A percentile compares a stretch with the other conserved stretches of the same genome.
These are phyloP conservation scores for Pissodes strobi DNA, from an alignment of 1,140 invertebrate genomes.

Conservation along the genomic window DNA sequence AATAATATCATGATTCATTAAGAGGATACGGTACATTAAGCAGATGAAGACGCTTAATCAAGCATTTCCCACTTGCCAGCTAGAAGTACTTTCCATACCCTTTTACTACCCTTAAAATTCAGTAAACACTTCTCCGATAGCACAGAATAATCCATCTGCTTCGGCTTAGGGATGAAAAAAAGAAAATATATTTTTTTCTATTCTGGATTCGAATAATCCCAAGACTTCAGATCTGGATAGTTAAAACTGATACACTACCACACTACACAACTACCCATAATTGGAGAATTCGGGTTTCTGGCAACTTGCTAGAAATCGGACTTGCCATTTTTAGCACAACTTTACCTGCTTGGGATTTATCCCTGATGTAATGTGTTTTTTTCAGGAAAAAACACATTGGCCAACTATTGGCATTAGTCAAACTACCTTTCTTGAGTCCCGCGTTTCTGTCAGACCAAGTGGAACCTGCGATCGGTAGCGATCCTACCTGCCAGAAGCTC, in stretches of 20 bases:
- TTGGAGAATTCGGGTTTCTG: background rate
- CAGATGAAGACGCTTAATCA: too few relatives aligned
- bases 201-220: too few relatives aligned
- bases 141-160: too few relatives aligned
- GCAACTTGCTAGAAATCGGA: too few relatives aligned
- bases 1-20: too few relatives aligned
- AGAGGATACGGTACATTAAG: too few relatives aligned
- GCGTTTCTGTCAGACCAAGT: conserved; percentile 63
- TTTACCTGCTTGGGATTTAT: background rate
- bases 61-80: too few relatives aligned
- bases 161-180: too few relatives aligned
- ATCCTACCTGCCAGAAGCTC: conserved; percentile 74
- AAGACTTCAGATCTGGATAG: background rate
- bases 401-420: conserved; percentile 76
- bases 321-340: too few relatives aligned
- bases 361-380: background rate
- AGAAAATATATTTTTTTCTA: background rate
- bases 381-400: conserved; percentile 67
- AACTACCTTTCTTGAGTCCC: conserved; percentile 82
- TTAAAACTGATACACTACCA: background rate
- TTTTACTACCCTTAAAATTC: too few relatives aligned
- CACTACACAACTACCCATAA: background rate
- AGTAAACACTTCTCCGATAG: too few relatives aligned
- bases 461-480: conserved; percentile 39
- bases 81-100: too few relatives aligned